A percentile compares a stretch with the other conserved stretches of the same genome.
phyloP scores from a whole-genome alignment of 2,797 vertebrate species.

The Alcedo atthis region DNA sequence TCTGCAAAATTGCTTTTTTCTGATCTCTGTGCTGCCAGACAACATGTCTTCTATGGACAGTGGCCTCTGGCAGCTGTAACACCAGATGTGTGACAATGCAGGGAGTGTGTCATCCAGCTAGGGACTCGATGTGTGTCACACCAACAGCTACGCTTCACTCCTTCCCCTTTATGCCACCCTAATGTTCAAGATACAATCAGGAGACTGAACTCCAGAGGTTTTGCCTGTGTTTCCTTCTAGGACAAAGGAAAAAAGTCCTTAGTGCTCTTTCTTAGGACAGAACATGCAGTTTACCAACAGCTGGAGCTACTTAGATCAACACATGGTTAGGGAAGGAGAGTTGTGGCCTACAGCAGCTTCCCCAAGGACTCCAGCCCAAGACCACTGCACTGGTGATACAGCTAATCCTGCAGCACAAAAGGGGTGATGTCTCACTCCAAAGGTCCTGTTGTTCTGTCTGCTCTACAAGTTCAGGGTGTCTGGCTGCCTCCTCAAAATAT shows the following conservation, averaged over 20 bases:
- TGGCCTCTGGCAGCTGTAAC: background rate
- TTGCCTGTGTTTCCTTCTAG: background rate
- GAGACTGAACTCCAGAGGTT: background rate
- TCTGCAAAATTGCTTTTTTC: background rate
- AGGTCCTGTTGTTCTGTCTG: background rate
- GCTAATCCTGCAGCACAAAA: background rate
- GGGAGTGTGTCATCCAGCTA: background rate
- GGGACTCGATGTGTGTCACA: background rate
- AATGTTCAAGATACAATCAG: background rate
- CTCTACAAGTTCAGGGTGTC: background rate
- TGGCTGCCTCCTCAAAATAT: background rate
- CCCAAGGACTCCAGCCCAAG: background rate
- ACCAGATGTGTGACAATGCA: background rate
- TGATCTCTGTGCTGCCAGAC: background rate
- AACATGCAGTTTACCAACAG: background rate
- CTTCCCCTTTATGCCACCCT: background rate
- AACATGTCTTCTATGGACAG: background rate
- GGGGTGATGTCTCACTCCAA: background rate
- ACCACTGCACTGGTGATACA: background rate
- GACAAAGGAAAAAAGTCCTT: background rate
- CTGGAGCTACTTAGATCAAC: background rate
- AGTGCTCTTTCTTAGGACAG: background rate
- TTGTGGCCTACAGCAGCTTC: background rate
- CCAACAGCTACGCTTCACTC: background rate
- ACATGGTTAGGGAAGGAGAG: background rate